Percentiles rank a stretch among this genome's conserved stretches.
These are phyloP conservation scores for Atherinomorus stipes DNA, from an alignment of 2,113 vertebrate species.

Conservation along the genomic window DNA sequence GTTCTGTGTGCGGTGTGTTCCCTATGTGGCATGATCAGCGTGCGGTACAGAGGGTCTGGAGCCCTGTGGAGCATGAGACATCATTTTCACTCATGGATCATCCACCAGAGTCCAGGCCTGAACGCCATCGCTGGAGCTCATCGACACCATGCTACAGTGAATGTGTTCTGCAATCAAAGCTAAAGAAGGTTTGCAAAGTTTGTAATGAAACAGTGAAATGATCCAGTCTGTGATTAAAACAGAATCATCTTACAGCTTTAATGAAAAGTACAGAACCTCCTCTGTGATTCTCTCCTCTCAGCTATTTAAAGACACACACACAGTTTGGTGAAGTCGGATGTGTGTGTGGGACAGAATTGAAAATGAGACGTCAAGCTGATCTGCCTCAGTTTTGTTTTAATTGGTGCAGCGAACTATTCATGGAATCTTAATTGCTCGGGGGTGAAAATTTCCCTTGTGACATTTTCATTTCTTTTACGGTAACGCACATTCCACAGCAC, in stretches of 20 bases:
- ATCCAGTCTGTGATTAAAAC: neutral
- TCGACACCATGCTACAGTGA: no score
- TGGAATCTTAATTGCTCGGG: constrained; percentile 31
- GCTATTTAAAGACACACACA: constrained; percentile 9
- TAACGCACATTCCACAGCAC: neutral
- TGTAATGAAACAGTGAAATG: neutral
- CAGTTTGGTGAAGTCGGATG: neutral
- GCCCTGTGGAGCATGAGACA: no score
- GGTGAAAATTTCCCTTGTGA: neutral
- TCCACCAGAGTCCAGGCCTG: no score
- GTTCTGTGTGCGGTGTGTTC: no score
- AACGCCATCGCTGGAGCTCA: no score
- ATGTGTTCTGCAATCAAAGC: no score
- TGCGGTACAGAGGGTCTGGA: no score
- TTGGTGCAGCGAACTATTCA: constrained; percentile 40
- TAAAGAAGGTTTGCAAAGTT: neutral
- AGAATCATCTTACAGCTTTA: neutral
- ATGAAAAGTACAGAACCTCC: constrained; percentile 11
- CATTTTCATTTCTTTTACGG: neutral
- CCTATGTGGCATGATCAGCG: no score
- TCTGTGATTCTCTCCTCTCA: neutral
- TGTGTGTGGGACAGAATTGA: constrained; percentile 8
- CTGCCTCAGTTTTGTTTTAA: constrained; percentile 30
- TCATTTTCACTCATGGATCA: no score
- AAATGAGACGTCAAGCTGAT: constrained; percentile 31